A percentile compares a stretch with the other conserved stretches of the same genome.
Evolutionary conservation across 2,113 vertebrate genomes (phyloP).

Genomic region (Heptranchias perlo): DNA sequence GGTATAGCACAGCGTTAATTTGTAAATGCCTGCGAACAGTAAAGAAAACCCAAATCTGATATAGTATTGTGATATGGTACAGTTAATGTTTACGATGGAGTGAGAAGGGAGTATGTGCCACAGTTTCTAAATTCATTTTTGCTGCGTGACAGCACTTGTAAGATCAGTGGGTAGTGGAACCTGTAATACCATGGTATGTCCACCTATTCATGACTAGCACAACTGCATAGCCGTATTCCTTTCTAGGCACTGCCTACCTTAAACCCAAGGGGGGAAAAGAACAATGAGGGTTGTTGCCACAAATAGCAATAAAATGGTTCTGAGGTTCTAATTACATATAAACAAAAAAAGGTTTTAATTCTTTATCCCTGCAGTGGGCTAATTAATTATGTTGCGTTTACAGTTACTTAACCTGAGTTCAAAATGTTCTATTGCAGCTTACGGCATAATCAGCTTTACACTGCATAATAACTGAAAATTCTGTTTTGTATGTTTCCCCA

Average conservation of each 20-base stretch:
- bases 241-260: background rate
- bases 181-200: background rate
- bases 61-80: background rate
- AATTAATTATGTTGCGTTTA: slow-evolving; percentile 67
- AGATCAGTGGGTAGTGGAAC: background rate
- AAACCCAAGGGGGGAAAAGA: background rate
- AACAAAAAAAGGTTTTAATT: background rate
- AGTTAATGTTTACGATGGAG: too few relatives aligned
- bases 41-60: background rate
- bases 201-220: background rate
- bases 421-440: slow-evolving; percentile 70
- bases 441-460: slow-evolving; percentile 51
- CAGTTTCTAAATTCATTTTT: too few relatives aligned
- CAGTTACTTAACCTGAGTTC: slow-evolving; percentile 64
- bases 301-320: background rate
- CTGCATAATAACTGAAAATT: slow-evolving; percentile 49
- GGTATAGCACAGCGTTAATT: background rate
- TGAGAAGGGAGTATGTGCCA: too few relatives aligned
- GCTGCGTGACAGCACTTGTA: background rate
- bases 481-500: background rate
- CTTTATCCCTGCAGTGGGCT: slow-evolving; percentile 50
- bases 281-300: background rate
- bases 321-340: background rate
- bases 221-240: background rate
- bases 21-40: background rate